Evolutionary conservation across 2,113 vertebrate species (phyloP).

Genomic region (Eulemur rufifrons): DNA sequence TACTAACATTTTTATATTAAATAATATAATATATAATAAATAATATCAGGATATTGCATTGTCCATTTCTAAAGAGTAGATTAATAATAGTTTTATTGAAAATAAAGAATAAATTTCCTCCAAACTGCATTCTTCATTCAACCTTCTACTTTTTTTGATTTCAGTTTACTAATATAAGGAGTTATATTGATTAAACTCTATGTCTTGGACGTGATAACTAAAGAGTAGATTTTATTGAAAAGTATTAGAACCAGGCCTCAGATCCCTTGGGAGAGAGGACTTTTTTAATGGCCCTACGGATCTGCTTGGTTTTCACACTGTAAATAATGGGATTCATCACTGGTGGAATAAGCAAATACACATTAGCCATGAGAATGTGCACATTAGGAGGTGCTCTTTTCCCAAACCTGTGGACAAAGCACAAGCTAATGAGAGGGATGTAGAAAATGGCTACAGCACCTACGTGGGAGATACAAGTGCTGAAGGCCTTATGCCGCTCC

Average conservation of each 20-base stretch:
- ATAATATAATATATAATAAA: background rate
- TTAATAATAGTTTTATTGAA: background rate
- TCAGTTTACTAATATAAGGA: background rate
- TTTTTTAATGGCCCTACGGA: background rate
- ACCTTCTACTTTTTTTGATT: background rate
- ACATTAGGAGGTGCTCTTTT: background rate
- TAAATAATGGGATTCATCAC: slow-evolving; percentile 74
- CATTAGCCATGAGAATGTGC: background rate
- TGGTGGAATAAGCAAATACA: slow-evolving; percentile 61
- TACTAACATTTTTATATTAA: background rate
- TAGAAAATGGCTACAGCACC: slow-evolving; percentile 77
- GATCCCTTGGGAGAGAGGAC: background rate
- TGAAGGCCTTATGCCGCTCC: slow-evolving; percentile 68
- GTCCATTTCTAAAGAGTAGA: background rate
- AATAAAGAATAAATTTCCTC: background rate
- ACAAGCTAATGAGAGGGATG: slow-evolving; percentile 71
- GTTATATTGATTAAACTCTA: background rate
- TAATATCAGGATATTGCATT: background rate
- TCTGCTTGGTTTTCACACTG: slow-evolving; percentile 67
- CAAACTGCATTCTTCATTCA: background rate
- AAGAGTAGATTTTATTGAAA: background rate
- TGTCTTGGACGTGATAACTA: background rate
- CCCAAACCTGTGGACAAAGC: slow-evolving; percentile 65
- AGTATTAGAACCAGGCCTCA: background rate
- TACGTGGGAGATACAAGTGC: slow-evolving; percentile 75